A percentile compares a stretch with the other conserved stretches of the same genome.
These are phyloP conservation scores for Chrosomus eos DNA, from an alignment of 2,797 vertebrate species.

Conservation along the genomic window DNA sequence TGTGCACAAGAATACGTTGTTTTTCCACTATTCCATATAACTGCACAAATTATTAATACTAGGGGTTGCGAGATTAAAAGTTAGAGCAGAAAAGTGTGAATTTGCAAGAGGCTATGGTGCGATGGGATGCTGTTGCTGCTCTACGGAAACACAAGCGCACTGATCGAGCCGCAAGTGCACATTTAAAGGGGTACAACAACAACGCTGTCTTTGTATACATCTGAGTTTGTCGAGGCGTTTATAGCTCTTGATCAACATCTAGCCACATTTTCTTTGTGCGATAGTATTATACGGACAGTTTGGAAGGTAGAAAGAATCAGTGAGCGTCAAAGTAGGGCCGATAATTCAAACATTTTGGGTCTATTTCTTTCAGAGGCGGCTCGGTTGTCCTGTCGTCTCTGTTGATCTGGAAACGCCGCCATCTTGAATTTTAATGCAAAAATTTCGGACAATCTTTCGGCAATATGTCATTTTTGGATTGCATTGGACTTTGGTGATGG, in stretches of 20 bases:
- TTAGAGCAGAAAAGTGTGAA: background rate
- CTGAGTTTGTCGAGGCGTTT: slow-evolving; percentile 43
- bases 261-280: background rate
- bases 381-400: slow-evolving; percentile 54
- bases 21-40: background rate
- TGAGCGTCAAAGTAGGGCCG: slow-evolving; percentile 17
- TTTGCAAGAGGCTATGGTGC: slow-evolving; percentile 5
- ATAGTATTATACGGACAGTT: background rate
- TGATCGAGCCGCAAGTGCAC: slow-evolving; percentile 45
- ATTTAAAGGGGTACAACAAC: slow-evolving; percentile 62
- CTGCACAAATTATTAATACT: background rate
- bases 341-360: slow-evolving; percentile 41
- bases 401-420: slow-evolving; percentile 60
- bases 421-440: slow-evolving; percentile 69
- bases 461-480: slow-evolving; percentile 52
- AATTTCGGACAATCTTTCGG: slow-evolving; percentile 57
- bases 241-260: slow-evolving; percentile 15
- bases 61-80: background rate
- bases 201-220: slow-evolving; percentile 60
- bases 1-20: background rate
- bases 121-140: slow-evolving; percentile 56
- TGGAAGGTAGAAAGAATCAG: background rate
- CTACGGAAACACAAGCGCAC: slow-evolving; percentile 55
- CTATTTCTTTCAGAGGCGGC: slow-evolving; percentile 59
- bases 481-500: slow-evolving; percentile 42